A percentile compares a stretch with the other conserved stretches of the same genome.
Conservation (phyloP, 1,140 invertebrate genomes). For the Pseudomyrmex dendroicus region DNA sequence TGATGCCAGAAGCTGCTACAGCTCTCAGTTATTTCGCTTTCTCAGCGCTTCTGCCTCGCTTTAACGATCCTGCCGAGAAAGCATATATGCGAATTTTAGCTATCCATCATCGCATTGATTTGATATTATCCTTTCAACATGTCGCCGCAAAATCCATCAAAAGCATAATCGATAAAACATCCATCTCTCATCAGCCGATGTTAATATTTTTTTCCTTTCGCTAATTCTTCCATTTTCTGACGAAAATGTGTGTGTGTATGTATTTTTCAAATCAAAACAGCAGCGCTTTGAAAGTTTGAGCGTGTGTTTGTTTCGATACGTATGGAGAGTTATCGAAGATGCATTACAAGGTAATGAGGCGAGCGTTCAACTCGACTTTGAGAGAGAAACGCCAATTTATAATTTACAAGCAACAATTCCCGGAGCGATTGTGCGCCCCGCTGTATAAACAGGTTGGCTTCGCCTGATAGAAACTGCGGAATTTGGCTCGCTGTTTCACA, state of each 20-base stretch:
- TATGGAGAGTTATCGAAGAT: not conserved
- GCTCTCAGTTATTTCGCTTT: constrained; percentile 53
- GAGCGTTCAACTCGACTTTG: not conserved
- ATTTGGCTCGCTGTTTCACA: constrained; percentile 44
- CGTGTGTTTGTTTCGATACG: not conserved
- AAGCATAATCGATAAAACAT: constrained; percentile 43
- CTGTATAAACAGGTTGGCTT: not conserved
- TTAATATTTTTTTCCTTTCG: constrained; percentile 13
- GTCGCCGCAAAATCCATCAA: not conserved
- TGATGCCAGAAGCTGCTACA: constrained; percentile 46
- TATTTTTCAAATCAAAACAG: not conserved
- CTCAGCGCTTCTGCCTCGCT: constrained; percentile 32
- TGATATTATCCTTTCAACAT: constrained; percentile 32
- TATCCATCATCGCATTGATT: constrained; percentile 68
- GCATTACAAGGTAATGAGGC: constrained; percentile 22
- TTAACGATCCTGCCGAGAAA: constrained; percentile 52
- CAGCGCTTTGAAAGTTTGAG: not conserved
- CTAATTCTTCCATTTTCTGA: not conserved
- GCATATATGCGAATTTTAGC: constrained; percentile 60
- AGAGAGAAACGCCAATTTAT: constrained; percentile 32
- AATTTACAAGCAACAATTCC: constrained; percentile 42
- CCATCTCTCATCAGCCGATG: not conserved
- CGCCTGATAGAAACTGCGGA: constrained; percentile 6
- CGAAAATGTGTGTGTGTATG: not conserved
- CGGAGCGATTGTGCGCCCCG: constrained; percentile 4